Evolutionary conservation across 1,140 invertebrate genomes (phyloP).

Genomic region (Listronotus oregonensis): DNA sequence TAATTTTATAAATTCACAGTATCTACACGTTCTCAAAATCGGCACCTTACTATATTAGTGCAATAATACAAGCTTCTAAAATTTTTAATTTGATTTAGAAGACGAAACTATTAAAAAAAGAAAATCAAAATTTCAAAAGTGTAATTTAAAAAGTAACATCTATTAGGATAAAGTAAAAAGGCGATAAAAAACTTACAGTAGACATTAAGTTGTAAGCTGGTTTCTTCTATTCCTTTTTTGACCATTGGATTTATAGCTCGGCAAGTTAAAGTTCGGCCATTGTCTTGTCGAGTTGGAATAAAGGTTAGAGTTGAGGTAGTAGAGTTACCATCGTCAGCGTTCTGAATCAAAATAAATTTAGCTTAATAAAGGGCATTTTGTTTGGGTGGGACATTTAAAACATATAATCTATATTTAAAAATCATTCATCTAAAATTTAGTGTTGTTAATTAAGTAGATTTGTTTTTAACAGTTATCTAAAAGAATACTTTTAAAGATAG

Average conservation of each 20-base stretch:
- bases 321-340: constrained; percentile 77
- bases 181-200: constrained; percentile 72
- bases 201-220: constrained; percentile 79
- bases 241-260: constrained; percentile 79
- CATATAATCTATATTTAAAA: no score
- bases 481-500: no score
- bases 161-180: constrained; percentile 1
- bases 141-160: constrained; percentile 3
- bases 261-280: constrained; percentile 78
- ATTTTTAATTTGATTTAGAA: no score
- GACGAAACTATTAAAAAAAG: no score
- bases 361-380: neutral
- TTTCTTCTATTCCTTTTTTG: constrained; percentile 72
- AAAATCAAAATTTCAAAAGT: neutral
- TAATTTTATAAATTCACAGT: no score
- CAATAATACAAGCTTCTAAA: no score
- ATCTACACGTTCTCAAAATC: no score
- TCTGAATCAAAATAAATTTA: constrained; percentile 59
- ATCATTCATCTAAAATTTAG: no score
- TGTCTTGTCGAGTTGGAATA: constrained; percentile 74
- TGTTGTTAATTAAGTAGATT: no score
- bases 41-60: no score
- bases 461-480: no score
- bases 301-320: constrained; percentile 78
- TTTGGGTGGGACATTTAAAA: no score